These are phyloP conservation scores for Cantharis lateralis DNA, from an alignment of 2,888 invertebrate species.

Conservation along the genomic window DNA sequence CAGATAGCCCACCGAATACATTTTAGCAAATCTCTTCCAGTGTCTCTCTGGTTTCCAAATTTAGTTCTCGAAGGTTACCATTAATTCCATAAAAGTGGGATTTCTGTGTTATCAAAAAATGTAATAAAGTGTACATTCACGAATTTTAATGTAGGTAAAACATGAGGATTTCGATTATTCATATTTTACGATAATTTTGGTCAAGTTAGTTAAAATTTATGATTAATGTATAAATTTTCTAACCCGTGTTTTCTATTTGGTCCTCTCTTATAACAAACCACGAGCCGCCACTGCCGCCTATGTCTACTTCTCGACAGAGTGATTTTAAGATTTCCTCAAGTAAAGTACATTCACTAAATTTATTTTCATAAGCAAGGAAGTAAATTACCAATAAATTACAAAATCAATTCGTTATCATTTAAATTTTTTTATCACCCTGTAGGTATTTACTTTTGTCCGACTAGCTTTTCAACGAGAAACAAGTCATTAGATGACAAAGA, in stretches of 20 bases:
- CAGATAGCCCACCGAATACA: too few relatives aligned
- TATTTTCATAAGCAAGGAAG: not conserved
- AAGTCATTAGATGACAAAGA: not conserved
- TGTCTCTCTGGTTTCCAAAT: too few relatives aligned
- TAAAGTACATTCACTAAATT: not conserved
- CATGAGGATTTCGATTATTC: too few relatives aligned
- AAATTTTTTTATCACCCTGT: not conserved
- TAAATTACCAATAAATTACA: not conserved
- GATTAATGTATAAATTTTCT: too few relatives aligned
- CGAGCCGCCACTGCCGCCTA: not conserved
- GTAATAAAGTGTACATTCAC: not conserved
- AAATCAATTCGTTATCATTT: not conserved
- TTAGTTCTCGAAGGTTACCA: too few relatives aligned
- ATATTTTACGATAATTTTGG: not conserved
- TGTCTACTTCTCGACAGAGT: not conserved
- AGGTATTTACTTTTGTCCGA: not conserved
- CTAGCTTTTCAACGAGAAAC: not conserved
- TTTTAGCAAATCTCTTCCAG: too few relatives aligned
- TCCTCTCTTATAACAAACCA: not conserved
- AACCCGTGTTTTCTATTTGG: too few relatives aligned
- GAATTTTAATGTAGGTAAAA: not conserved
- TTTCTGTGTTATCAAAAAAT: too few relatives aligned
- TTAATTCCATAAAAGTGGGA: too few relatives aligned
- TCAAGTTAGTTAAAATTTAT: not conserved
- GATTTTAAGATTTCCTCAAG: not conserved